Conservation (phyloP, 1,140 invertebrate genomes). For the Drosophila mayri region DNA sequence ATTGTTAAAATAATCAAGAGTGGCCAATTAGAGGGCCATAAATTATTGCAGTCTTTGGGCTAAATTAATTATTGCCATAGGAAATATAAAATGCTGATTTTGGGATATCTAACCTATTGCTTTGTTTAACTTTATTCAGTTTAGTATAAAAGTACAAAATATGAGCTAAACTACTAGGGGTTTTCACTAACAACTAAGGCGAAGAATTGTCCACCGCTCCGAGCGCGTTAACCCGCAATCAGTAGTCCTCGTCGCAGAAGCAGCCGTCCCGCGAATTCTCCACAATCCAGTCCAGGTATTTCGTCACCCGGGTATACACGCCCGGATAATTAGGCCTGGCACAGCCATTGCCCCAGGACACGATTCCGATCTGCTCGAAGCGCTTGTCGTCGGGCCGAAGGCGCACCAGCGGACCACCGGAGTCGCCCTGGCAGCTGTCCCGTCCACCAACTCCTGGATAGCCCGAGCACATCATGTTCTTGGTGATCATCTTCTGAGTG, state of each 20-base stretch:
- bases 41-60: too few species aligned
- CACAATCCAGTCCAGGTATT: conserved; percentile 91
- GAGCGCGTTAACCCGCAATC: not conserved
- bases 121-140: conserved; percentile 69
- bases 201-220: conserved; percentile 25
- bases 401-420: conserved; percentile 93
- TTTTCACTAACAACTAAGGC: conserved; percentile 55
- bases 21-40: too few species aligned
- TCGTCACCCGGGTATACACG: conserved; percentile 92
- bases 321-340: conserved; percentile 91
- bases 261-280: conserved; percentile 90
- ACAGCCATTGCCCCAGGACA: conserved; percentile 90
- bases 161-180: conserved; percentile 50
- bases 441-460: conserved; percentile 90
- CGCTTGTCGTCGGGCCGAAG: conserved; percentile 90
- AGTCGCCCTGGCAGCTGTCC: conserved; percentile 96
- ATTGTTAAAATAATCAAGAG: too few species aligned
- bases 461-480: conserved; percentile 95
- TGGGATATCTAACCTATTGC: conserved; percentile 53
- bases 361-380: conserved; percentile 91
- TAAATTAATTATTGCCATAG: too few species aligned
- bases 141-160: conserved; percentile 59
- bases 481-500: conserved; percentile 91
- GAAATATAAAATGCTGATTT: not conserved
- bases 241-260: conserved; percentile 88